phyloP scores from a whole-genome alignment of 2,888 invertebrate species.

The Diarsia rubi region DNA sequence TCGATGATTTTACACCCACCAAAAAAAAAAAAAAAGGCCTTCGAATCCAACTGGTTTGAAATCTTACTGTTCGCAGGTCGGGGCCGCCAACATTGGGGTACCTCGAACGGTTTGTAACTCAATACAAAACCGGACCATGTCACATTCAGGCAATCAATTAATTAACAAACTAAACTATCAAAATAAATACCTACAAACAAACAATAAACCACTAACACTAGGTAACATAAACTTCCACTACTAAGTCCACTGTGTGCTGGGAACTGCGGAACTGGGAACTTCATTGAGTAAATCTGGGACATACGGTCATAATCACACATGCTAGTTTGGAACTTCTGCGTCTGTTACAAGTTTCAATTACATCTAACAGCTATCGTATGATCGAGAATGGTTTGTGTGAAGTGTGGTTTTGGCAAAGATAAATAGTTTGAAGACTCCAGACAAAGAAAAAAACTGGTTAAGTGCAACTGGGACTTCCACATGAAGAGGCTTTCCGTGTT shows the following conservation, averaged over 20 bases:
- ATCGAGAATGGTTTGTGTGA: neutral
- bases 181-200: constrained; percentile 8
- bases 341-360: constrained; percentile 29
- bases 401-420: neutral
- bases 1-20: too few relatives aligned
- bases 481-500: too few relatives aligned
- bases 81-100: too few relatives aligned
- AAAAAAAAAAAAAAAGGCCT: too few relatives aligned
- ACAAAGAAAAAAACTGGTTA: neutral
- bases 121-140: neutral
- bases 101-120: neutral
- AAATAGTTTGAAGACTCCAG: neutral
- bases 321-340: constrained; percentile 25
- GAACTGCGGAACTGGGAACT: constrained; percentile 1
- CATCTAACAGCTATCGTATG: neutral
- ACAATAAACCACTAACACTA: constrained; percentile 9
- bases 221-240: constrained; percentile 7
- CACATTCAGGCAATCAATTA: neutral
- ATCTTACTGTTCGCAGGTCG: too few relatives aligned
- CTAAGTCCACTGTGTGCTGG: constrained; percentile 16
- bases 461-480: too few relatives aligned
- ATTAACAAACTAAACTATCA: neutral
- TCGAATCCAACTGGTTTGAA: too few relatives aligned
- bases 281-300: constrained; percentile 25
- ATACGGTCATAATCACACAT: constrained; percentile 30